phyloP scores from a whole-genome alignment of 1,140 invertebrate genomes.

The Procambarus clarkii region DNA sequence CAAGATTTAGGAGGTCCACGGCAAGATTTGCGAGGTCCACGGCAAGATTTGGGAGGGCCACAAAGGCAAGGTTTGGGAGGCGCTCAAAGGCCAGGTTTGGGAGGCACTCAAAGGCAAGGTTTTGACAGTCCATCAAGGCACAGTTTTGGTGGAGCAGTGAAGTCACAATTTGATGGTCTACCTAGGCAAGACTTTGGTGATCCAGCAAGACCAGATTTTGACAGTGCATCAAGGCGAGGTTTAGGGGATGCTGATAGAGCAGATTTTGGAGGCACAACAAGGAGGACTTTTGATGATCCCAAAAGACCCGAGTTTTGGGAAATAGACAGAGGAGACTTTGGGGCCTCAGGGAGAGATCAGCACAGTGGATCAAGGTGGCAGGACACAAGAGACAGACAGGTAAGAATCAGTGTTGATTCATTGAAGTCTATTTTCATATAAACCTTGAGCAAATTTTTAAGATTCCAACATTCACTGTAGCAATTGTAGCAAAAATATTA shows the following conservation, averaged over 20 bases:
- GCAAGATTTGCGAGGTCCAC: neutral
- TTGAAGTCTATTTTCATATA: neutral
- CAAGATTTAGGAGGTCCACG: neutral
- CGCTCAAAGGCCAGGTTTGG: neutral
- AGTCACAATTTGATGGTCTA: neutral
- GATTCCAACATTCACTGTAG: too few species aligned
- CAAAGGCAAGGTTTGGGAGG: neutral
- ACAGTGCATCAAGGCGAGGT: neutral
- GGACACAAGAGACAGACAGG: constrained; percentile 6
- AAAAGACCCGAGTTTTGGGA: neutral
- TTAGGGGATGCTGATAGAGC: neutral
- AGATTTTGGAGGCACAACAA: neutral
- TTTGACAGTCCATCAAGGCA: neutral
- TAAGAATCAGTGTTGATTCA: neutral
- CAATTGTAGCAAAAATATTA: too few species aligned
- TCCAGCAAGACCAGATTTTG: neutral
- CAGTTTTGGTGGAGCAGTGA: neutral
- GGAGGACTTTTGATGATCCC: neutral
- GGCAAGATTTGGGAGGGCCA: neutral
- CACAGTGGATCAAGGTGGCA: neutral
- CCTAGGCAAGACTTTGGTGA: neutral
- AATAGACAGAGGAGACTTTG: neutral
- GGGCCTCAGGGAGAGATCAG: neutral
- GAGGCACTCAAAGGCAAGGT: neutral
- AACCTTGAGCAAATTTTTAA: too few species aligned